Evolutionary conservation across 1,140 invertebrate species (phyloP), one percentile per base, ranked within the genome.

Genomic region (Nasonia giraulti): DNA sequence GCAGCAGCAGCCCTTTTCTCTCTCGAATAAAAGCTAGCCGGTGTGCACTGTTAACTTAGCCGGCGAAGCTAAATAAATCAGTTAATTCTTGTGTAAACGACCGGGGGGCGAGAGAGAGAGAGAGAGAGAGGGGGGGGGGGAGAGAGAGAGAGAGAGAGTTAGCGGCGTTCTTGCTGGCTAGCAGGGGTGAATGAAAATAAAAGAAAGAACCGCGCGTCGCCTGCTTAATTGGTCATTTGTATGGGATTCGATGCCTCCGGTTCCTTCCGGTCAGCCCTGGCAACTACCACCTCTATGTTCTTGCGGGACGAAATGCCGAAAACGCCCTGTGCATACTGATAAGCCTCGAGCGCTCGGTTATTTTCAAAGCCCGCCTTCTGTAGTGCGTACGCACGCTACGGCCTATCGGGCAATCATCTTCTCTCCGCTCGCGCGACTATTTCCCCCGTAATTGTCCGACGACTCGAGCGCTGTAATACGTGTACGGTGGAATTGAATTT

Each of bases 321-420:
- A 14, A 86, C 86, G 82, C 37, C 8, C 68, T 86, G 69, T 82
- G 88, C 88, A 89, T 89, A 89, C 87, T 85, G 77, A 89, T 88
- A 50, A 27, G 50, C 80, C 74, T 0, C n/a, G 50, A 44, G 76
- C 68, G 76, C 68, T 17, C 62, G 20, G 66, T 85, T 89, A 88
- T 85, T 89, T 89, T 86, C 87, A 86, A 86, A 85, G 86, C 83
- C 83, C 75, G 14, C 40, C 47, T 40, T 55, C 33, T 37, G 55
- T 69, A 27, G 68, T 37, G 68, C 74, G 14, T 73, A 50, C 55
- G 20, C 10, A 4, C 27, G 37, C 44, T 47, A 68, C 73, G 14
- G 27, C 37, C 44, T 71, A 55, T 80, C 33, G 68, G 12, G 6
- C 33, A 69, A 80, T 85, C 78, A 76, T 81, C 78, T 73, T 20